phyloP scores from a whole-genome alignment of 2,888 invertebrate species.

The Drosophila niveifrons region DNA sequence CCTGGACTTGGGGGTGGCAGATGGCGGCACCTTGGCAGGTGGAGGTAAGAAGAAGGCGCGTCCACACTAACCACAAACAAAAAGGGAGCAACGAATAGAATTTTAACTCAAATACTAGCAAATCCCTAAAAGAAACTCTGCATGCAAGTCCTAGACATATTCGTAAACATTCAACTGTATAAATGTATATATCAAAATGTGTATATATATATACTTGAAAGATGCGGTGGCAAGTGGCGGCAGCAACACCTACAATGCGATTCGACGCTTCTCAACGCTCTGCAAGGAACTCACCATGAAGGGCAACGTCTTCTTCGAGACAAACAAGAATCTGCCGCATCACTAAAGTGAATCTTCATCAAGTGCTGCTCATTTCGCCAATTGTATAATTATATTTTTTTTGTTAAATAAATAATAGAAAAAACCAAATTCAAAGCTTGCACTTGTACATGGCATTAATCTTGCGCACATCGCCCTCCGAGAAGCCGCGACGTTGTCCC shows the following conservation, averaged over 20 bases:
- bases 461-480: constrained; percentile 77
- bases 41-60: constrained; percentile 78
- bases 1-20: constrained; percentile 50
- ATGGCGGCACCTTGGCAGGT: constrained; percentile 22
- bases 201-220: constrained; percentile 36
- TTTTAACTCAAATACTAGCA: constrained; percentile 11
- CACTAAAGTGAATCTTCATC: constrained; percentile 58
- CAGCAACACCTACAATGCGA: constrained; percentile 80
- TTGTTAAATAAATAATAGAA: constrained; percentile 43
- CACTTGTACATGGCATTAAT: constrained; percentile 84
- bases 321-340: constrained; percentile 81
- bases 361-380: constrained; percentile 19
- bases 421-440: constrained; percentile 24
- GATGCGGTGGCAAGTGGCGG: constrained; percentile 49
- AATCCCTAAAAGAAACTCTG: constrained; percentile 35
- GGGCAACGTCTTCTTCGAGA: constrained; percentile 84
- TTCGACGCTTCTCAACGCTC: constrained; percentile 84
- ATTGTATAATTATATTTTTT: constrained; percentile 49
- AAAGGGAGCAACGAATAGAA: constrained; percentile 39
- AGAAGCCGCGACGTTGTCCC: constrained; percentile 83
- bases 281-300: constrained; percentile 84
- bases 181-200: constrained; percentile 22
- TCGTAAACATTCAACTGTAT: constrained; percentile 3
- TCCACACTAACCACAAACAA: constrained; percentile 73
- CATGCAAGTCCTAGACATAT: constrained; percentile 39